Conservation (phyloP, 2,888 invertebrate genomes). For the Gandaritis pyraliata region DNA sequence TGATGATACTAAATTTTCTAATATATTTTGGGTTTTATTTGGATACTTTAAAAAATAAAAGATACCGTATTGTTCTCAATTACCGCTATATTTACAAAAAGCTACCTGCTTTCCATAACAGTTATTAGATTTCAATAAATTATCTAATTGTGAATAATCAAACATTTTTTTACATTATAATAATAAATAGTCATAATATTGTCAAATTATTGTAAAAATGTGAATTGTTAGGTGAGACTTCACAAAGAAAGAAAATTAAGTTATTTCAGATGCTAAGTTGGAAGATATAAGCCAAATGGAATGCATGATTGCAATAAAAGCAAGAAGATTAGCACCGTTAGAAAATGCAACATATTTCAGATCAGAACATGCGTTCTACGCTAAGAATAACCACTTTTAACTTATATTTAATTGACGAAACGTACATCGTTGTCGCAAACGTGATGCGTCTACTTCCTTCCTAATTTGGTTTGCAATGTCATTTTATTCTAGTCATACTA, state of each 20-base stretch:
- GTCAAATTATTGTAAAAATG: slow-evolving; percentile 18
- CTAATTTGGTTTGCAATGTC: no score
- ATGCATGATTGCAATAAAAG: slow-evolving; percentile 47
- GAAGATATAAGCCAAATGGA: slow-evolving; percentile 44
- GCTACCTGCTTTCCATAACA: slow-evolving; percentile 21
- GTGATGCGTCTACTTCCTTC: neutral
- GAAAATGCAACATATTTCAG: slow-evolving; percentile 37
- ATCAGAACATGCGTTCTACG: slow-evolving; percentile 21
- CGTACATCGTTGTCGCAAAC: neutral
- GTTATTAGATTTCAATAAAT: slow-evolving; percentile 22
- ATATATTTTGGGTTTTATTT: slow-evolving; percentile 66
- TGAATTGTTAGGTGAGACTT: slow-evolving; percentile 10
- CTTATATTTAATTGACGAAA: slow-evolving; percentile 47
- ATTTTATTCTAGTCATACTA: no score
- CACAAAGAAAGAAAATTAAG: slow-evolving; percentile 1
- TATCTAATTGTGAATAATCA: slow-evolving; percentile 19
- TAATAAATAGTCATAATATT: neutral
- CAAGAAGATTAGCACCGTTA: slow-evolving; percentile 32
- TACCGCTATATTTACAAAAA: slow-evolving; percentile 37
- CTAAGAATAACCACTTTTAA: slow-evolving; percentile 45
- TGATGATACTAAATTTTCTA: slow-evolving; percentile 80
- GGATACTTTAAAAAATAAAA: slow-evolving; percentile 24
- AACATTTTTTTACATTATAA: slow-evolving; percentile 14
- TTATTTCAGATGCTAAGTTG: slow-evolving; percentile 22
- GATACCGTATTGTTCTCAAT: slow-evolving; percentile 6